Conservation (phyloP, 2,888 invertebrate genomes). For the Prenolepis imparis region DNA sequence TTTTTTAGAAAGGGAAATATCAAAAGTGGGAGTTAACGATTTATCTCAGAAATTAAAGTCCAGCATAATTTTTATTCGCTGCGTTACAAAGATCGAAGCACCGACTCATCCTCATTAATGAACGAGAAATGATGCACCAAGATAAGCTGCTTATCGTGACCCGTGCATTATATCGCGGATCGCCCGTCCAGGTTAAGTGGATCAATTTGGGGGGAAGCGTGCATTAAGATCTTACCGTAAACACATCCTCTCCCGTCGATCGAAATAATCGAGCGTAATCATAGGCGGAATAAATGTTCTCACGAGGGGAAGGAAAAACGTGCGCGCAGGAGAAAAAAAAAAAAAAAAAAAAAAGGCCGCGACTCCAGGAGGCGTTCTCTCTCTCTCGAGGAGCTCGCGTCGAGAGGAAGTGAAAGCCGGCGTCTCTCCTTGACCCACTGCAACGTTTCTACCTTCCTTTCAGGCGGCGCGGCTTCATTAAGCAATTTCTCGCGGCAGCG, state of each 20-base stretch:
- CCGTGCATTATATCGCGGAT: conserved; percentile 4
- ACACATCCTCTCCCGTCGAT: not conserved
- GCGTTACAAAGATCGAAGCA: not conserved
- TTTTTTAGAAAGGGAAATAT: too few relatives aligned
- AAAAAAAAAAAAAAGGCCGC: conserved; percentile 58
- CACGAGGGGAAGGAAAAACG: conserved; percentile 56
- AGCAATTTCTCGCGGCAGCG: conserved; percentile 82
- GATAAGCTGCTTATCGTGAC: conserved; percentile 14
- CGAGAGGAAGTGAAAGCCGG: conserved; percentile 86
- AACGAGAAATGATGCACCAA: not conserved
- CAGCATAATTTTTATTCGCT: not conserved
- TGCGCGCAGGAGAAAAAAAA: not conserved
- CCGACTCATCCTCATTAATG: conserved; percentile 11
- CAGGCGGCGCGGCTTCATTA: conserved; percentile 85
- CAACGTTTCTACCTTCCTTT: conserved; percentile 86
- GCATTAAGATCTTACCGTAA: conserved; percentile 13
- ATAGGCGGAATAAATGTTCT: conserved; percentile 43
- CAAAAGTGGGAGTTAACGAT: not conserved
- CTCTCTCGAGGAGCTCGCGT: conserved; percentile 72
- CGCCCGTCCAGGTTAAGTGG: conserved; percentile 1
- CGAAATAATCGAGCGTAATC: conserved; percentile 38
- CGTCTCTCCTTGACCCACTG: conserved; percentile 86
- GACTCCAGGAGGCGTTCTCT: conserved; percentile 66
- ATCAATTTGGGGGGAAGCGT: conserved; percentile 14
- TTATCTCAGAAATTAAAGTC: not conserved